Evolutionary conservation across 2,797 vertebrate species (phyloP).

Genomic region (Dipus sagitta): DNA sequence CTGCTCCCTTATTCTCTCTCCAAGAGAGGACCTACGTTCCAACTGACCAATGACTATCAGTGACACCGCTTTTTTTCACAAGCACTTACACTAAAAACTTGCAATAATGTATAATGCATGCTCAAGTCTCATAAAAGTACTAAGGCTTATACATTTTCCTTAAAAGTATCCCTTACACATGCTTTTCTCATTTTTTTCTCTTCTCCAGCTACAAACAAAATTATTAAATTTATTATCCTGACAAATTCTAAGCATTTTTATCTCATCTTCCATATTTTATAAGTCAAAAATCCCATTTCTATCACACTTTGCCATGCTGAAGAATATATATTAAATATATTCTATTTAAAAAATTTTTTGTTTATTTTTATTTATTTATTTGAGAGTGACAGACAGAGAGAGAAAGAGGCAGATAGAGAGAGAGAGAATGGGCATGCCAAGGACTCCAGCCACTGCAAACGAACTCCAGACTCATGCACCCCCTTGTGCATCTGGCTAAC

Average conservation of each 20-base stretch:
- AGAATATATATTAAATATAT: background rate
- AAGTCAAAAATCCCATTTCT: slow-evolving; percentile 27
- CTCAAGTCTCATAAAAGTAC: background rate
- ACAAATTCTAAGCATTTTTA: background rate
- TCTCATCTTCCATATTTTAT: background rate
- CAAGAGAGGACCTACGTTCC: background rate
- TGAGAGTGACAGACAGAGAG: too few relatives aligned
- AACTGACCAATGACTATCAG: background rate
- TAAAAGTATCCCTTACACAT: background rate
- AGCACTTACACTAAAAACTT: background rate
- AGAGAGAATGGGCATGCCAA: too few relatives aligned
- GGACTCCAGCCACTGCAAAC: too few relatives aligned
- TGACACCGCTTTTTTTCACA: background rate
- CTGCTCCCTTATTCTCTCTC: background rate
- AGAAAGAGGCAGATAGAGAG: too few relatives aligned
- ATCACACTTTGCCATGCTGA: background rate
- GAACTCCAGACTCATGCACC: too few relatives aligned
- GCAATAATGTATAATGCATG: background rate
- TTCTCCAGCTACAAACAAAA: background rate
- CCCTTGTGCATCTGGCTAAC: too few relatives aligned
- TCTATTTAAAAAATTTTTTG: background rate
- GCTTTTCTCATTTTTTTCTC: background rate
- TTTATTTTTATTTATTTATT: too few relatives aligned
- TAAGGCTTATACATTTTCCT: background rate
- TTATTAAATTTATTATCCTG: slow-evolving; percentile 14